These are phyloP conservation scores for Camponotus floridanus DNA, from an alignment of 1,140 invertebrate genomes.

Conservation along the genomic window DNA sequence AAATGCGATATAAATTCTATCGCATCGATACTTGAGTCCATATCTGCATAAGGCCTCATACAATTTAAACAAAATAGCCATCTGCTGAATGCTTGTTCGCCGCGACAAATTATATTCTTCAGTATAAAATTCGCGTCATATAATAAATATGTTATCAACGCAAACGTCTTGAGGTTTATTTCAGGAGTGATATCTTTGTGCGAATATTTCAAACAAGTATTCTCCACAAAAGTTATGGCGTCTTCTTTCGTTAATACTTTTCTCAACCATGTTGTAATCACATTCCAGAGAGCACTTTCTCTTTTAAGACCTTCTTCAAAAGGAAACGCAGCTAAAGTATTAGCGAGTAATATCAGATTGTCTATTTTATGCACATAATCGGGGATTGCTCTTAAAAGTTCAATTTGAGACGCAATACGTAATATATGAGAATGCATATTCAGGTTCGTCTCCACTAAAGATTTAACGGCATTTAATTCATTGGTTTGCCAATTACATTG, in stretches of 20 bases:
- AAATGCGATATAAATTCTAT: conserved; percentile 69
- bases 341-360: conserved; percentile 51
- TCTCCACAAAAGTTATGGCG: conserved; percentile 58
- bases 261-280: conserved; percentile 61
- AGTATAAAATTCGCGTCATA: conserved; percentile 65
- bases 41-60: conserved; percentile 70
- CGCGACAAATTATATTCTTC: conserved; percentile 27
- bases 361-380: conserved; percentile 48
- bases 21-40: conserved; percentile 22
- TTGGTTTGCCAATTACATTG: conserved; percentile 53
- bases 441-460: conserved; percentile 73
- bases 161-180: conserved; percentile 53
- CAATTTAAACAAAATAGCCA: conserved; percentile 53
- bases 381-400: conserved; percentile 71
- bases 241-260: conserved; percentile 28
- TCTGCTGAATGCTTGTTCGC: conserved; percentile 11
- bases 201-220: conserved; percentile 47
- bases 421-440: conserved; percentile 73
- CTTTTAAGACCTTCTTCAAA: conserved; percentile 57
- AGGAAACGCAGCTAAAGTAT: conserved; percentile 71
- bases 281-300: conserved; percentile 60
- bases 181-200: not conserved
- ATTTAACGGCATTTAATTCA: conserved; percentile 68
- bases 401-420: conserved; percentile 70
- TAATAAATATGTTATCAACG: conserved; percentile 66